A percentile compares a stretch with the other conserved stretches of the same genome.
Evolutionary conservation across 1,140 invertebrate species (phyloP).

Genomic region (Drosophila setifemur): DNA sequence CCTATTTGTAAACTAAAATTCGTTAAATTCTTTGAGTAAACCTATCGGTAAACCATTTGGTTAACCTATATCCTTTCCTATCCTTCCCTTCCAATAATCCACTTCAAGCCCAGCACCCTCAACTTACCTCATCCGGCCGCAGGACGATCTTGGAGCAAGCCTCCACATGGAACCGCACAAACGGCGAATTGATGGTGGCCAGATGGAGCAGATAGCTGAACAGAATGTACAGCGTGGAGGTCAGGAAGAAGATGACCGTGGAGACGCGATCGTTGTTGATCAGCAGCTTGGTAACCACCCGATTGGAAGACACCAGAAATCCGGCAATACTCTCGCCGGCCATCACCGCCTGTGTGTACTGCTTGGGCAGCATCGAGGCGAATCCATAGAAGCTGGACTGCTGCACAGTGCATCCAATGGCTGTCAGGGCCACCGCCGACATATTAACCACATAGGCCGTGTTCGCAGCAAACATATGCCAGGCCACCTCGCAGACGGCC

Average conservation of each 20-base stretch:
- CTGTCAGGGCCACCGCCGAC: constrained; percentile 91
- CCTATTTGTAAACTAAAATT: too few relatives aligned
- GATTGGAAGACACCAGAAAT: constrained; percentile 91
- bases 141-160: constrained; percentile 88
- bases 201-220: constrained; percentile 90
- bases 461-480: constrained; percentile 88
- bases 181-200: constrained; percentile 89
- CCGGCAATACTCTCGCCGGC: constrained; percentile 96
- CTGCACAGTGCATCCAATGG: constrained; percentile 93
- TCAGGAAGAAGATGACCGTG: constrained; percentile 92
- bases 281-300: constrained; percentile 91
- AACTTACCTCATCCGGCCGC: constrained; percentile 90
- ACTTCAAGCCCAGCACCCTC: too few relatives aligned
- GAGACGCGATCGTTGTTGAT: constrained; percentile 89
- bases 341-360: constrained; percentile 96
- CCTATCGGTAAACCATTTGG: too few relatives aligned
- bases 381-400: constrained; percentile 97
- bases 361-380: constrained; percentile 93
- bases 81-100: too few relatives aligned
- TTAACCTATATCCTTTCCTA: too few relatives aligned
- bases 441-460: constrained; percentile 92
- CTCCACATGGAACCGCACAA: constrained; percentile 92
- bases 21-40: too few relatives aligned
- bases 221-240: constrained; percentile 89
- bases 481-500: constrained; percentile 92